These are phyloP conservation scores for Rhagologus leucostigma DNA, from an alignment of 2,113 vertebrate species.

Conservation along the genomic window DNA sequence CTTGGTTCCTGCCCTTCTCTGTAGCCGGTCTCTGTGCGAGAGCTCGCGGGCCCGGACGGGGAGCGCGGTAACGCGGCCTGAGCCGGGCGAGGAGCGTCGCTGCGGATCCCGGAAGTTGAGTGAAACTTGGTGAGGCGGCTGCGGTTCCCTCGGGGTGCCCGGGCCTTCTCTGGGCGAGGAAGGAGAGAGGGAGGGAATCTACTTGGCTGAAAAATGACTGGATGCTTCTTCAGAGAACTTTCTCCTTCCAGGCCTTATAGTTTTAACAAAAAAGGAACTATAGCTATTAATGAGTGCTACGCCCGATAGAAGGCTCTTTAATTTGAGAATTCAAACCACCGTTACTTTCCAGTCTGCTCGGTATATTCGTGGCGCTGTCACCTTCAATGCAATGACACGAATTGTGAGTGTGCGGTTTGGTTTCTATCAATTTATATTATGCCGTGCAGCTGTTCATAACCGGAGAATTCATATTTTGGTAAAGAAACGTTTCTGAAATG, in stretches of 20 bases:
- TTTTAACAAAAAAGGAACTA: rapidly evolving
- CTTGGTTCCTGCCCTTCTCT: rapidly evolving
- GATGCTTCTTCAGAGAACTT: neutral
- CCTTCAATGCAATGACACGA: neutral
- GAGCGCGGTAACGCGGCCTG: neutral
- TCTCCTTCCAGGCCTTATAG: no score
- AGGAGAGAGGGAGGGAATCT: neutral
- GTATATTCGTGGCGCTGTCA: rapidly evolving
- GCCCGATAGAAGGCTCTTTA: neutral
- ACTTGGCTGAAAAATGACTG: rapidly evolving
- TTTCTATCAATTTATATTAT: neutral
- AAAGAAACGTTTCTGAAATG: neutral
- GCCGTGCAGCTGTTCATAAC: rapidly evolving
- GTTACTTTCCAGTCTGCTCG: rapidly evolving
- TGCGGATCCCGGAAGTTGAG: rapidly evolving
- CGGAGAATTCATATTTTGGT: neutral
- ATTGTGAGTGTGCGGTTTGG: rapidly evolving
- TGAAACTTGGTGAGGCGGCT: neutral
- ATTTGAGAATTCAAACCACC: neutral
- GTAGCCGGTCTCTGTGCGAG: rapidly evolving
- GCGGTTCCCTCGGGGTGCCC: neutral
- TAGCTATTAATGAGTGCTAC: rapidly evolving
- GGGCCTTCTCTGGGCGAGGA: no score
- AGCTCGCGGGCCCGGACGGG: neutral
- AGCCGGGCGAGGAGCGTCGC: no score